Percentiles rank a stretch among this genome's conserved stretches.
phyloP scores from a whole-genome alignment of 2,888 invertebrate species.

The Drosophila subquinaria region DNA sequence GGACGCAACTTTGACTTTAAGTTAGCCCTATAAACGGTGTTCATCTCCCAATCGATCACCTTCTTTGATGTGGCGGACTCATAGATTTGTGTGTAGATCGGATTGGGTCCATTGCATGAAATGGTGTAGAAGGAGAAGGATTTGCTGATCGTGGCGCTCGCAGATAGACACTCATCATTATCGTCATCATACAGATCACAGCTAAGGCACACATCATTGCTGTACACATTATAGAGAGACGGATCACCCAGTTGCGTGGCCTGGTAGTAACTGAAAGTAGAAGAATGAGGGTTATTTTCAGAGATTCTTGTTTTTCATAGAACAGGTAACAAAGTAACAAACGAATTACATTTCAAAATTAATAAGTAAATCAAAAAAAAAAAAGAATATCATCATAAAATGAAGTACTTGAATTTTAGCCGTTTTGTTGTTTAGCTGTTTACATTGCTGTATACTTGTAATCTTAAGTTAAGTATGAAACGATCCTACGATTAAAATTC shows the following conservation, averaged over 20 bases:
- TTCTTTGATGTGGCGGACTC: constrained; percentile 78
- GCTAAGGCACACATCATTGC: constrained; percentile 89
- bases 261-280: constrained; percentile 89
- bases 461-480: too few species aligned
- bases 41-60: constrained; percentile 87
- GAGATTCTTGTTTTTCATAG: not conserved
- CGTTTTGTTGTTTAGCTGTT: too few species aligned
- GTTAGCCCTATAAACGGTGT: constrained; percentile 86
- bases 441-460: too few species aligned
- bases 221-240: constrained; percentile 89
- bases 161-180: constrained; percentile 87
- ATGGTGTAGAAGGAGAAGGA: constrained; percentile 89
- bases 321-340: too few species aligned
- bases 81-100: constrained; percentile 87
- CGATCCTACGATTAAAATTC: too few species aligned
- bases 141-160: constrained; percentile 87
- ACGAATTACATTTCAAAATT: too few species aligned
- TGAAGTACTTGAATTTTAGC: too few species aligned
- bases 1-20: constrained; percentile 87
- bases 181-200: constrained; percentile 88
- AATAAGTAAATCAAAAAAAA: too few species aligned
- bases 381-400: too few species aligned
- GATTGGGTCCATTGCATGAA: constrained; percentile 89
- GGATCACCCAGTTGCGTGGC: constrained; percentile 89
- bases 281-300: not conserved